Evolutionary conservation across 2,113 vertebrate genomes (phyloP).

Genomic region (Calidris pygmaea): DNA sequence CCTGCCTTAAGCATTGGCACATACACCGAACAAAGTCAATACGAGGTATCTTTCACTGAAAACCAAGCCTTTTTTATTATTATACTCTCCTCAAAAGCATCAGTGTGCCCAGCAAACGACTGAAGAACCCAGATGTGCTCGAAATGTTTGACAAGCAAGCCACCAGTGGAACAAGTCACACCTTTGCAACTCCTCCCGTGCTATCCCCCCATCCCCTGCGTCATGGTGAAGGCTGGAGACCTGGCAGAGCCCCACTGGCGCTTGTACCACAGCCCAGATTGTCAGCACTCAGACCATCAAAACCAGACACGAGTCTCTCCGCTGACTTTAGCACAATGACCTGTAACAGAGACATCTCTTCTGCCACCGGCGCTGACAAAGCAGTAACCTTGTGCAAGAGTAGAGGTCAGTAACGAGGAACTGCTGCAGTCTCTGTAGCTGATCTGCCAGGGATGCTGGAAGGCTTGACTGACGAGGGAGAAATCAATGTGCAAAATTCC

Average conservation of each 20-base stretch:
- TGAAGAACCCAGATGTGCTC: not conserved
- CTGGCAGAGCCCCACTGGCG: not conserved
- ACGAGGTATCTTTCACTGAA: not conserved
- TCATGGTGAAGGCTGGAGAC: not conserved
- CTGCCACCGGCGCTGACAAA: not conserved
- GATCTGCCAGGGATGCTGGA: not conserved
- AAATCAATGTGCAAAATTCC: not conserved
- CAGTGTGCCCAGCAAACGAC: not conserved
- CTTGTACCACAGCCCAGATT: not conserved
- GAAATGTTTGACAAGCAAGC: not conserved
- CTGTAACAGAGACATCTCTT: not conserved
- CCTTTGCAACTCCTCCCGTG: not conserved
- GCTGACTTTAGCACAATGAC: not conserved
- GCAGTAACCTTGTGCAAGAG: not conserved
- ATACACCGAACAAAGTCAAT: not conserved
- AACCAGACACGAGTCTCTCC: not conserved
- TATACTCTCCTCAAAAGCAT: not conserved
- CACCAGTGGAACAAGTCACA: not conserved
- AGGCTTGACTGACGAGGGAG: rapidly evolving
- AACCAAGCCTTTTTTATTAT: not conserved
- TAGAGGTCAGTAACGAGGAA: not conserved
- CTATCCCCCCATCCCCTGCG: not conserved
- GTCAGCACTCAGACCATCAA: not conserved
- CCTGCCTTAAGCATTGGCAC: not conserved
- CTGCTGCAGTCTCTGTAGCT: not conserved